phyloP scores from a whole-genome alignment of 2,113 vertebrate genomes.

The Mustela lutreola region DNA sequence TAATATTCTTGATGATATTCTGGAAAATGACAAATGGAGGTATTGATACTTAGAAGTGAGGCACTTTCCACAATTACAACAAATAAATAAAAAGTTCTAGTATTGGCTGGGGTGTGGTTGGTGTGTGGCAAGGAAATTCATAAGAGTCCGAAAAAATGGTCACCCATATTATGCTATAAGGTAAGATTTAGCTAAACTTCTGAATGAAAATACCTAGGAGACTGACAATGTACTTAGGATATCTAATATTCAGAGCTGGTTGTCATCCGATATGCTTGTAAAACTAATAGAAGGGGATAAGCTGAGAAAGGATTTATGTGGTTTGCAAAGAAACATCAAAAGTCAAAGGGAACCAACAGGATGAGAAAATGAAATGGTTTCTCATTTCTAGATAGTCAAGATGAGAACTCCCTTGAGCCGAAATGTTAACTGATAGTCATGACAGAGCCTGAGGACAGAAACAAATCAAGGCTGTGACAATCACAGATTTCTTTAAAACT shows the following conservation, averaged over 20 bases:
- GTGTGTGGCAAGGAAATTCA: neutral
- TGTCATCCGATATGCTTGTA: neutral
- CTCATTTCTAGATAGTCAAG: neutral
- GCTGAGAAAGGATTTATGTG: neutral
- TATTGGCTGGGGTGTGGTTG: neutral
- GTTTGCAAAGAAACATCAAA: neutral
- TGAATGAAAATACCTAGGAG: neutral
- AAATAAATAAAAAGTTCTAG: neutral
- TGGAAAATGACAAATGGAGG: neutral
- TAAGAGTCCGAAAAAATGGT: neutral
- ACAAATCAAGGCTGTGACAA: neutral
- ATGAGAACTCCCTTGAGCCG: neutral
- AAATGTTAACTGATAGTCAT: neutral
- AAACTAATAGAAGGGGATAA: neutral
- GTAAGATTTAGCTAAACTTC: neutral
- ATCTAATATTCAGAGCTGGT: neutral
- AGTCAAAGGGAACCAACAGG: neutral
- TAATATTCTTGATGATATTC: neutral
- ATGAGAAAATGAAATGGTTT: neutral
- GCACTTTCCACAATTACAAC: neutral
- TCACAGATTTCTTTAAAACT: conserved; percentile 1
- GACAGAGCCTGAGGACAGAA: neutral
- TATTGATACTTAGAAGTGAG: neutral
- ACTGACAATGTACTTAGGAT: neutral
- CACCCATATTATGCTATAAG: neutral